phyloP scores from a whole-genome alignment of 2,113 vertebrate species.

The Chamaea fasciata region DNA sequence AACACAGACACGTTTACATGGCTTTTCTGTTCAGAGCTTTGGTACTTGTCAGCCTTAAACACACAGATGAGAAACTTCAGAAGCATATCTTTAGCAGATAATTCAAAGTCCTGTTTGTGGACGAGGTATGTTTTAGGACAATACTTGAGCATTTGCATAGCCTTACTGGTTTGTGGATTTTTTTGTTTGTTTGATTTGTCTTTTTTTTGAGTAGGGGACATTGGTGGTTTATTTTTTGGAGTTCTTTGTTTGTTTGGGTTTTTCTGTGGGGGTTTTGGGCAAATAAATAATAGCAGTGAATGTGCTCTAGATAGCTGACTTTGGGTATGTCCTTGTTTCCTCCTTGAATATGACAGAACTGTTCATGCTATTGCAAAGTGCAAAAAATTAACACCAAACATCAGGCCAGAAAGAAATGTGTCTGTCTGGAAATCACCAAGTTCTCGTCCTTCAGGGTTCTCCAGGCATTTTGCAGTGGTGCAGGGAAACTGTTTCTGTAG shows the following conservation, averaged over 20 bases:
- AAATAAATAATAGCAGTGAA: background rate
- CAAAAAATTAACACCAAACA: background rate
- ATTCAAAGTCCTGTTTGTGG: background rate
- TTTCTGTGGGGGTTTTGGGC: background rate
- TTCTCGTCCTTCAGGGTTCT: background rate
- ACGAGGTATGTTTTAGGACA: background rate
- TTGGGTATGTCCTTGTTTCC: background rate
- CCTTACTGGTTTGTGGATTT: background rate
- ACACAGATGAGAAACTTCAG: background rate
- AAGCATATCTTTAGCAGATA: background rate
- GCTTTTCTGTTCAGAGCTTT: background rate
- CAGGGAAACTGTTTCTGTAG: background rate
- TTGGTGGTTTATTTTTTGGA: background rate
- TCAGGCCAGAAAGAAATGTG: background rate
- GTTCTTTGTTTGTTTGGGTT: background rate
- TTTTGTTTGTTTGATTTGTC: background rate
- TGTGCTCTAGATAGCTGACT: background rate
- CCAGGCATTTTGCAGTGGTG: background rate
- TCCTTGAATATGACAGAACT: background rate
- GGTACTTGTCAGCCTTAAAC: background rate
- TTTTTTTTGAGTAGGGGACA: background rate
- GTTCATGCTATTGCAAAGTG: background rate
- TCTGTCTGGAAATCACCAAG: background rate
- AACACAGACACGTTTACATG: accelerated
- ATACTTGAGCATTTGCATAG: background rate